Conservation (phyloP, 2,888 invertebrate species). For the Notocelia uddmanniana region DNA sequence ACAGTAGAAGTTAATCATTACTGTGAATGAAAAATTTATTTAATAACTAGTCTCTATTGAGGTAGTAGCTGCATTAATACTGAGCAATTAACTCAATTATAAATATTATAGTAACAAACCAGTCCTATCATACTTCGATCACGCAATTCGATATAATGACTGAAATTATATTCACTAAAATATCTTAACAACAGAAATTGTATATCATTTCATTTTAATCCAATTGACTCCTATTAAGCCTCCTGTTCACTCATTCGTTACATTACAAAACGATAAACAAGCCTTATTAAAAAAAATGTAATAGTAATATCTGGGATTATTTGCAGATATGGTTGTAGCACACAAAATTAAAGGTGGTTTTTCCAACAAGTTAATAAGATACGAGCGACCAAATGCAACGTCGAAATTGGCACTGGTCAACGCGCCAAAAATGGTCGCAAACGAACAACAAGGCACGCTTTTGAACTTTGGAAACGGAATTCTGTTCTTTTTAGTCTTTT, state of each 20-base stretch:
- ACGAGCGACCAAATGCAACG: neutral
- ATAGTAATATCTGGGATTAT: neutral
- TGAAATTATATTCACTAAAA: neutral
- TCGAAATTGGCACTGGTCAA: slow-evolving; percentile 39
- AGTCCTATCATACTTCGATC: neutral
- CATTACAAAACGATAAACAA: slow-evolving; percentile 57
- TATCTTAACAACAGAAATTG: slow-evolving; percentile 7
- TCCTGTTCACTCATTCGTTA: no score
- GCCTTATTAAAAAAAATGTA: neutral
- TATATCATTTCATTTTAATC: slow-evolving; percentile 1
- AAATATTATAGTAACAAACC: neutral
- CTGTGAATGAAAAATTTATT: no score
- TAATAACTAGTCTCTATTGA: neutral
- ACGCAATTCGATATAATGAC: neutral
- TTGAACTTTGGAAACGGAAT: slow-evolving; percentile 53
- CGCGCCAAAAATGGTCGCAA: slow-evolving; percentile 55
- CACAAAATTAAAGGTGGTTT: neutral
- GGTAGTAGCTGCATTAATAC: neutral
- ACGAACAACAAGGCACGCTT: slow-evolving; percentile 50
- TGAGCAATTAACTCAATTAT: neutral
- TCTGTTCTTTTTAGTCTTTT: neutral
- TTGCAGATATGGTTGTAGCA: neutral
- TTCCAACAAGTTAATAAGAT: neutral
- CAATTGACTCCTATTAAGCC: slow-evolving; percentile 46
- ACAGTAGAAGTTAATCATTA: no score